These are phyloP conservation scores for Diplogasteroides magnus DNA, from an alignment of 1,140 invertebrate genomes.

Conservation along the genomic window DNA sequence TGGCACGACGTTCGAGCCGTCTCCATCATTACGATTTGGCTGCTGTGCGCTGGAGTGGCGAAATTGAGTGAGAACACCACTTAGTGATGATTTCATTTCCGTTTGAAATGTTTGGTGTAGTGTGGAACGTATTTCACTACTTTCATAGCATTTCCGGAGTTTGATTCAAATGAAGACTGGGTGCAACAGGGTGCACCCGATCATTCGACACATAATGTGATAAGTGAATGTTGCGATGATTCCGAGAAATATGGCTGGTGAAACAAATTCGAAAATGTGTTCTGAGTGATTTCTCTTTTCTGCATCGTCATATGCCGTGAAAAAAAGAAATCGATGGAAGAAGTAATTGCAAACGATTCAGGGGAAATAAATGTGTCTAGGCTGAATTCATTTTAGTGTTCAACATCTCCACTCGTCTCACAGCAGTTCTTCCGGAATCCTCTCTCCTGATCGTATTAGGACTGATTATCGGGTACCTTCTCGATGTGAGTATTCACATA, in stretches of 20 bases:
- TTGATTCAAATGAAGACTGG: conserved; percentile 3
- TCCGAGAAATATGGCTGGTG: neutral
- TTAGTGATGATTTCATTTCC: too few relatives aligned
- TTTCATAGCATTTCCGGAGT: too few relatives aligned
- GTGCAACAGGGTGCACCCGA: neutral
- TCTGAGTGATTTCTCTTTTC: too few relatives aligned
- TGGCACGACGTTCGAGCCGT: conserved; percentile 41
- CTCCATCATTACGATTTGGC: conserved; percentile 42
- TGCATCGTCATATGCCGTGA: too few relatives aligned
- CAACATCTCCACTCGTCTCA: conserved; percentile 45
- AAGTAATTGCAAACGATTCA: too few relatives aligned
- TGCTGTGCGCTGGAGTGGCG: conserved; percentile 45
- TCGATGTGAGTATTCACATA: too few relatives aligned
- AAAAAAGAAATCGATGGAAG: too few relatives aligned
- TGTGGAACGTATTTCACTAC: too few relatives aligned
- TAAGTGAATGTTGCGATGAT: neutral
- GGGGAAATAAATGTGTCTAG: neutral
- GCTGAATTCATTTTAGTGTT: conserved; percentile 45
- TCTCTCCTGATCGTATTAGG: conserved; percentile 34
- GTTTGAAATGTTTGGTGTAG: too few relatives aligned
- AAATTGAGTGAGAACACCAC: conserved; percentile 53
- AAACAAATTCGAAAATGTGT: too few relatives aligned
- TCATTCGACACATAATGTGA: neutral
- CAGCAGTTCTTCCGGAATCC: conserved; percentile 47
- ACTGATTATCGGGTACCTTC: conserved; percentile 17